Evolutionary conservation across 2,797 vertebrate genomes (phyloP), one percentile per base, ranked within the genome.

Genomic region (Enoplosus armatus): DNA sequence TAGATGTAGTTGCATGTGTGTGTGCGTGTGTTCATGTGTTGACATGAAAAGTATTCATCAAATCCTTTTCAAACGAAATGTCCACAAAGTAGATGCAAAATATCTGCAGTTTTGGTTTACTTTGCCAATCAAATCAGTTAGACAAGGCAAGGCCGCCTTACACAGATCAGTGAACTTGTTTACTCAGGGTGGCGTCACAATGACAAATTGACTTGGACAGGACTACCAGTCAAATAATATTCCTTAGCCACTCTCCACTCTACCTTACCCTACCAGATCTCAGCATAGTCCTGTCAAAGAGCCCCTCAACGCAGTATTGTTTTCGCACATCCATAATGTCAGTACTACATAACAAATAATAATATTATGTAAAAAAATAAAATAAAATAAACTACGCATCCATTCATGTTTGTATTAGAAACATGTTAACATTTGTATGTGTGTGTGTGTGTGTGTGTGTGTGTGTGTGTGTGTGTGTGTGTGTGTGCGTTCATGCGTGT

Each of bases 91-190:
- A 75, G 5, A 93, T 91, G 89, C 87, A 90, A 92, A 91, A 75
- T 54, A 16, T 0, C 2, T 61, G 26, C 69, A 33, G 35, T 45
- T 73, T 85, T 75, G 55, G 39, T 84, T 89, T 73, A 61, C 68
- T 91, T 92, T 92, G 88, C 79, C 61, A 89, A 85, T 75, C 90
- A 93, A 92, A 93, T 91, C 58, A 82, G 72, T 80, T 75, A 35
- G 37, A 54, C 16, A 22, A 62, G 50, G 33, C 26, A 33, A 37
- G 64, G 24, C 59, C 48, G 59, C 55, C 74, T 67, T 22, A 35
- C 62, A 81, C 64, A 55, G 41, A 73, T 76, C 74, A 69, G 26
- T 80, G 50, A 56, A 56, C 72, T 75, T 87, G 66, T 89, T 88
- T 85, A 62, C 69, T 75, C 9, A 65, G 33, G 45, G 10, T 72